phyloP scores from a whole-genome alignment of 2,888 invertebrate species.

The Ennomos erosarius region DNA sequence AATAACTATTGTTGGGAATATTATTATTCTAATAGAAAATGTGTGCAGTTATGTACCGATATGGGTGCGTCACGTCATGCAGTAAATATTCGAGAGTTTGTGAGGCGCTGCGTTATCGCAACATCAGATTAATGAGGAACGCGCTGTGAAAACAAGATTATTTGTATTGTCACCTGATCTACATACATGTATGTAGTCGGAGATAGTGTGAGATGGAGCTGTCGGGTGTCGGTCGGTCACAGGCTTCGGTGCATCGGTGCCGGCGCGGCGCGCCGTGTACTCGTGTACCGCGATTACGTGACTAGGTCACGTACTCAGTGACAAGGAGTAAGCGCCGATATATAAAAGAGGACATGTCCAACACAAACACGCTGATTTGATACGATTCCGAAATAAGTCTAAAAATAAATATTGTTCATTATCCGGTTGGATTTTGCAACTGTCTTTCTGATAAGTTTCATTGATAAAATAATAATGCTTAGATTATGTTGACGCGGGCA shows the following conservation, averaged over 20 bases:
- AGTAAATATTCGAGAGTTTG: conserved; percentile 60
- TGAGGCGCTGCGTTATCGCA: conserved; percentile 58
- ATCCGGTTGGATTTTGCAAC: conserved; percentile 8
- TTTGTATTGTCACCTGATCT: conserved; percentile 76
- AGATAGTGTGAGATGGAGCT: conserved; percentile 54
- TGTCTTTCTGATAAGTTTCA: conserved; percentile 13
- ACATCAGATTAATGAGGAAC: conserved; percentile 73
- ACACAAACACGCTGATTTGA: conserved; percentile 15
- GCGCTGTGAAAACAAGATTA: conserved; percentile 73
- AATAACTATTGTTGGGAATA: conserved; percentile 10
- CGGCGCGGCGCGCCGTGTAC: conserved; percentile 36
- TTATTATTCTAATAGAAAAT: conserved; percentile 5
- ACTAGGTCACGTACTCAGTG: conserved; percentile 72
- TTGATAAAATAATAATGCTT: conserved; percentile 7
- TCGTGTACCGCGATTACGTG: conserved; percentile 59
- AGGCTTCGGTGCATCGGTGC: conserved; percentile 29
- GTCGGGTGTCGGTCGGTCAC: neutral
- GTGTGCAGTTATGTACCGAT: conserved; percentile 26
- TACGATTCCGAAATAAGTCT: neutral
- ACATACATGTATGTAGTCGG: conserved; percentile 63
- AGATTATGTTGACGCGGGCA: no score
- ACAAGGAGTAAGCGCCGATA: conserved; percentile 52
- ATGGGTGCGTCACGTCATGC: conserved; percentile 51
- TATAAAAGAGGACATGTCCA: conserved; percentile 59
- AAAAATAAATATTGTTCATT: conserved; percentile 6